Base-by-base conservation (phyloP, 2,113 vertebrate species). In the Eupsittula cactorum region DNA sequence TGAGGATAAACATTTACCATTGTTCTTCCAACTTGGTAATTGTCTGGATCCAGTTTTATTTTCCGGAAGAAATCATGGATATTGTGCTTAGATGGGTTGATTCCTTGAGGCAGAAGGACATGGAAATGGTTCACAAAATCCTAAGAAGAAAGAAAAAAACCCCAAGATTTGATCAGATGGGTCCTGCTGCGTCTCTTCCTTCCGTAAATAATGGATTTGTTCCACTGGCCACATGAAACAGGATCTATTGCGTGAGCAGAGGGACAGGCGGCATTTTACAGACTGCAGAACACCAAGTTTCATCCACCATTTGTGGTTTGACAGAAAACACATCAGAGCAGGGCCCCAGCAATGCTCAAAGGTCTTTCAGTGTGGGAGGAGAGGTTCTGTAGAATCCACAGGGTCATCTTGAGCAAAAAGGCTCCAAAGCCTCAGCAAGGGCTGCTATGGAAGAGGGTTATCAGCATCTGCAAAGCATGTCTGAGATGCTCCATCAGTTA, bases 1-100 rank as follows among this genome's bases (percentile, higher is more conserved):
- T 65, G 12, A 82, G 64, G 52, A 82, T 35, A 68, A 60, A 70
- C 41, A 92, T 96, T 98, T 98, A 99, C 99, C 99, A 98, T 99
- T 6, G 98, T 99, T 96, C 98, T 98, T 90, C 99, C 99, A 94
- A 99, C 98, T 99, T 99, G 99, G 88, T 98, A 99, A 71, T 98
- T 99, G 79, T 99, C 98, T 39, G 98, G 95, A 88, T 98, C 82
- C 1, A 99, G 98, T 97, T 98, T 98, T 70, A 98, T 98, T 96
- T 98, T 98, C 95, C 18, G 95, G 97, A 99, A 98, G 98, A 98
- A 99, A 84, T 98, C 95, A 63, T 98, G 98, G 97, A 99, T 99
- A 67, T 98, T 98, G 76, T 98, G 97, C 96, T 98, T 98, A 57
- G 98, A 98, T 14, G 98, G 97, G 57, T 92, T 96, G 95, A 98